A percentile compares a stretch with the other conserved stretches of the same genome.
These are phyloP conservation scores for Hemicentrotus pulcherrimus DNA, from an alignment of 35 echinoderm and acorn worm genomes.

Conservation along the genomic window DNA sequence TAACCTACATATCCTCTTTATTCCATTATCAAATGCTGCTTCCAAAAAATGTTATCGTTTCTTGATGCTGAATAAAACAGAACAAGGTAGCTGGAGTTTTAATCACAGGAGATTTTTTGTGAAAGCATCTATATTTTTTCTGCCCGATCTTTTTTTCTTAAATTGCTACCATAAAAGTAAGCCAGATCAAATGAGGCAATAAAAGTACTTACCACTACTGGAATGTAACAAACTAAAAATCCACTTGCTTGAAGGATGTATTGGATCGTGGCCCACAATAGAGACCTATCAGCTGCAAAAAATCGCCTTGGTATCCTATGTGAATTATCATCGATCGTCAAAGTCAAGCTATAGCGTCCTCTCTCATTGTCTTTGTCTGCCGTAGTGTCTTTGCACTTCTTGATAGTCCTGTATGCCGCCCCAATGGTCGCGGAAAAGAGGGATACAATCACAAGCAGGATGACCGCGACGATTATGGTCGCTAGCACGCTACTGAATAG, in stretches of 20 bases:
- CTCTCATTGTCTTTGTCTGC: constrained; percentile 16
- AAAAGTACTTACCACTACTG: constrained; percentile 83
- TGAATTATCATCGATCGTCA: constrained; percentile 43
- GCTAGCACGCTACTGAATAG: constrained; percentile 86
- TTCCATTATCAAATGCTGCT: too few species aligned
- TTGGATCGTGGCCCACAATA: constrained; percentile 76
- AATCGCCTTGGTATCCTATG: constrained; percentile 36
- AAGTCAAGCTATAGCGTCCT: background rate
- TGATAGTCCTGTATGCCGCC: background rate
- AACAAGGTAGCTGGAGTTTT: too few species aligned
- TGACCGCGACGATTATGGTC: constrained; percentile 65
- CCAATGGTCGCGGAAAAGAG: constrained; percentile 30
- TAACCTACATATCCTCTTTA: too few species aligned
- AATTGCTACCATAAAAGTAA: background rate
- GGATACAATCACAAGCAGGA: constrained; percentile 58
- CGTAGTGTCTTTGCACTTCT: constrained; percentile 12
- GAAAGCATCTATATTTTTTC: too few species aligned
- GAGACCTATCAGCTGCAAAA: constrained; percentile 44
- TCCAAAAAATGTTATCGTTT: too few species aligned
- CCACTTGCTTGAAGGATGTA: constrained; percentile 58
- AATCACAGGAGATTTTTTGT: too few species aligned
- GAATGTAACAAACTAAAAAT: constrained; percentile 86
- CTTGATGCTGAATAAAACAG: too few species aligned
- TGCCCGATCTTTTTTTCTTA: too few species aligned
- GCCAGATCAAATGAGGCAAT: background rate